phyloP scores from a whole-genome alignment of 2,888 invertebrate species.

The Tenthredo amoena region DNA sequence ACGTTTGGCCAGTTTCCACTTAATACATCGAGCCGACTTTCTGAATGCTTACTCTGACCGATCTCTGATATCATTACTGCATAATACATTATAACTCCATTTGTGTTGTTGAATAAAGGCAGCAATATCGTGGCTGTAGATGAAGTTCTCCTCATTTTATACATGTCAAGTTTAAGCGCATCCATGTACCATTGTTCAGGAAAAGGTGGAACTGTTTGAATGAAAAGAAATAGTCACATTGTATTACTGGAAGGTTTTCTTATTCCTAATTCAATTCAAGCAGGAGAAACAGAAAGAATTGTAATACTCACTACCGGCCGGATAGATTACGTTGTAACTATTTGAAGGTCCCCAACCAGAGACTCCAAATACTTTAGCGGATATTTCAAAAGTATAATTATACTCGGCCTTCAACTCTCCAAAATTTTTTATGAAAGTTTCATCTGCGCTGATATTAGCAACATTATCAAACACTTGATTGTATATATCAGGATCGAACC shows the following conservation, averaged over 20 bases:
- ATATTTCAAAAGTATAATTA: constrained; percentile 67
- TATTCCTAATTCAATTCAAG: not conserved
- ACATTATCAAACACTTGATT: constrained; percentile 53
- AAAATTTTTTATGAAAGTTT: constrained; percentile 61
- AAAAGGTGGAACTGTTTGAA: constrained; percentile 67
- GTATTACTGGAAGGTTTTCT: not conserved
- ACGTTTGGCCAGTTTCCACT: constrained; percentile 65
- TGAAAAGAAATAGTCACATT: not conserved
- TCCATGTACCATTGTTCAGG: constrained; percentile 68
- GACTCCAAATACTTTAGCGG: constrained; percentile 63
- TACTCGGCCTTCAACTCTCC: constrained; percentile 67
- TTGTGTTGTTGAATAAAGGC: constrained; percentile 69
- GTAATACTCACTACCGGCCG: constrained; percentile 70
- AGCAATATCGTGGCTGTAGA: constrained; percentile 69
- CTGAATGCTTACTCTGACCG: constrained; percentile 59
- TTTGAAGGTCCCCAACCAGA: constrained; percentile 59
- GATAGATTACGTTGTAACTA: constrained; percentile 61
- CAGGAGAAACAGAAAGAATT: not conserved
- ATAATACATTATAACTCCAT: constrained; percentile 70
- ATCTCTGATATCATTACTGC: constrained; percentile 70
- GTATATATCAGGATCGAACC: constrained; percentile 59
- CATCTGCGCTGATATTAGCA: constrained; percentile 57
- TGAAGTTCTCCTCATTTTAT: constrained; percentile 67
- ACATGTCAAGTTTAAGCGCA: constrained; percentile 69
- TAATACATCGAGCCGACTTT: constrained; percentile 60